Percentiles rank a stretch among this genome's conserved stretches.
phyloP scores from a whole-genome alignment of 2,888 invertebrate species.

The Apotomis capreana region DNA sequence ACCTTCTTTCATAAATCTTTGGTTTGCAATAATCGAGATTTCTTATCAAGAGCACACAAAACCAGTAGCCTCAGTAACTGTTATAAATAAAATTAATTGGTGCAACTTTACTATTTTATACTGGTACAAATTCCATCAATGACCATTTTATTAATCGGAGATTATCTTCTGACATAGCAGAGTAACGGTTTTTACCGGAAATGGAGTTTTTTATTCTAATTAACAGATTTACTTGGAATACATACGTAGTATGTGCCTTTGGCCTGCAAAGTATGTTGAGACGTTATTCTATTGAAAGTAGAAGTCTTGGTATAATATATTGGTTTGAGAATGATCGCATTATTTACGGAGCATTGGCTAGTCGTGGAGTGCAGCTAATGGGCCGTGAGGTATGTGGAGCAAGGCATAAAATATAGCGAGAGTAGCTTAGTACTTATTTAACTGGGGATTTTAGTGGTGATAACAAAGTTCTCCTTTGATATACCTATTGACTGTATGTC shows the following conservation, averaged over 20 bases:
- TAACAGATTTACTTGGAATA: constrained; percentile 27
- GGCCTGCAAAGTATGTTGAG: constrained; percentile 14
- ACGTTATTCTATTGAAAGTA: background rate
- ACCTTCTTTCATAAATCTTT: no score
- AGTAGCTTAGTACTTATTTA: background rate
- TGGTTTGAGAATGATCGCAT: constrained; percentile 61
- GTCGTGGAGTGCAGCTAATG: constrained; percentile 54
- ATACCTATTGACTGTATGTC: no score
- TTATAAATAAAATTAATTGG: constrained; percentile 31
- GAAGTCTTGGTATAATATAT: constrained; percentile 58
- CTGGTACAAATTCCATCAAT: constrained; percentile 11
- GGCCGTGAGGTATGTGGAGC: constrained; percentile 47
- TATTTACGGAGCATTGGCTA: constrained; percentile 66
- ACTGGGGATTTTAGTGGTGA: no score
- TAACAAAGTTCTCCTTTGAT: no score
- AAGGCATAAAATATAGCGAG: constrained; percentile 43
- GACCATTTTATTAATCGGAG: constrained; percentile 55
- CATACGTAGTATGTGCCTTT: background rate
- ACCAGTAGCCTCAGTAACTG: constrained; percentile 29
- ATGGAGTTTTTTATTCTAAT: constrained; percentile 53
- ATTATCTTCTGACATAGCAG: constrained; percentile 51
- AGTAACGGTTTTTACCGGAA: constrained; percentile 67
- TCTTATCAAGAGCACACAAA: constrained; percentile 6
- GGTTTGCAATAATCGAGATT: constrained; percentile 6
- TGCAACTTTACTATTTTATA: constrained; percentile 18